Percentiles rank a stretch among this genome's conserved stretches.
phyloP scores from a whole-genome alignment of 1,140 invertebrate genomes.

The Dendroctonus valens region DNA sequence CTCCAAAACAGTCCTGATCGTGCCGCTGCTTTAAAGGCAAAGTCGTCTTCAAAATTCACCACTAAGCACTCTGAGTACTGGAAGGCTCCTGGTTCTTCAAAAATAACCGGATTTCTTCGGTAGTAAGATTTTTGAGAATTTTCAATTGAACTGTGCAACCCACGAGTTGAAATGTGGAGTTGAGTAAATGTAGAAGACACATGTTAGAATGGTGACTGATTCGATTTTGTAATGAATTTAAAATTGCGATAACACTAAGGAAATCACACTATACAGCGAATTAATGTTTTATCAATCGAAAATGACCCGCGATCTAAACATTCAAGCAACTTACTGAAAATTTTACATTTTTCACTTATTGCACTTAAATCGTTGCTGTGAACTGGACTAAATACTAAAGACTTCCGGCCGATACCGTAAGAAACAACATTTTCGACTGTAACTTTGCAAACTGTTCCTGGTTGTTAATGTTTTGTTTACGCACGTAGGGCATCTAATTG shows the following conservation, averaged over 20 bases:
- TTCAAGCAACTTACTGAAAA: no score
- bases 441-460: not conserved
- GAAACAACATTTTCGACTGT: constrained; percentile 17
- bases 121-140: constrained; percentile 14
- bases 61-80: constrained; percentile 8
- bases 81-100: constrained; percentile 8
- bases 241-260: not conserved
- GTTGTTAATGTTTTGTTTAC: constrained; percentile 7
- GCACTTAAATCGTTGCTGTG: no score
- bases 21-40: constrained; percentile 3
- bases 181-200: constrained; percentile 24
- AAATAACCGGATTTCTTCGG: constrained; percentile 17
- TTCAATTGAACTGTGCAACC: constrained; percentile 3
- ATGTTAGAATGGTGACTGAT: not conserved
- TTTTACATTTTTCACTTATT: no score
- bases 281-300: no score
- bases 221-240: not conserved
- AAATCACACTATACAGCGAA: not conserved
- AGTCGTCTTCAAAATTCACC: not conserved
- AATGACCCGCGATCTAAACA: no score
- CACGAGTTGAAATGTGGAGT: constrained; percentile 21
- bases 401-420: constrained; percentile 17
- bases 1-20: constrained; percentile 19
- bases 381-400: not conserved
- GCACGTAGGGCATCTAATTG: constrained; percentile 23